Conservation (phyloP, 2,888 invertebrate species). For the Anagyrus pseudococci region DNA sequence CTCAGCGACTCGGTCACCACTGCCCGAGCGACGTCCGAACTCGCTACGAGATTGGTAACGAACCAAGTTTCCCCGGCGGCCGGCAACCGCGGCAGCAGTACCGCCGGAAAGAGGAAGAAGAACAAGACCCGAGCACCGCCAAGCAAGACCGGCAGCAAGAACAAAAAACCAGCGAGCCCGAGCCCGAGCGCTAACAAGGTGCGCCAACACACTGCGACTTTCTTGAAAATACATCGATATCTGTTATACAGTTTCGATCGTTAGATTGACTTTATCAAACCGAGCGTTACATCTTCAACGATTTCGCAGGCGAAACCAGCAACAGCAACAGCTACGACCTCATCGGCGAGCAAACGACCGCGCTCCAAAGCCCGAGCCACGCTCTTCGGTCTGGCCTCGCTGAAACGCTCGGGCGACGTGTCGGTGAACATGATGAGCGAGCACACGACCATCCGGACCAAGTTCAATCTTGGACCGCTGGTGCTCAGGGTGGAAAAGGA, state of each 20-base stretch:
- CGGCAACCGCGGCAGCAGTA: slow-evolving; percentile 23
- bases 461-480: slow-evolving; percentile 81
- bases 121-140: slow-evolving; percentile 36
- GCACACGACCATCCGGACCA: slow-evolving; percentile 83
- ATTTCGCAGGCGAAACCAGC: slow-evolving; percentile 14
- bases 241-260: no score
- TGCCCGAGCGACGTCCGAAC: background rate
- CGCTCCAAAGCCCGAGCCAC: slow-evolving; percentile 73
- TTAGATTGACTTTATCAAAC: no score
- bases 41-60: slow-evolving; percentile 29
- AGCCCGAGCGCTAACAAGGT: slow-evolving; percentile 18
- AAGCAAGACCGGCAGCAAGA: slow-evolving; percentile 24
- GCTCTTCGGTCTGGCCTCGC: slow-evolving; percentile 78
- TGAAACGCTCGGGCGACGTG: slow-evolving; percentile 82
- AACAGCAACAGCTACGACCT: slow-evolving; percentile 15
- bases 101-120: slow-evolving; percentile 38
- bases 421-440: slow-evolving; percentile 79
- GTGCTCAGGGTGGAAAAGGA: slow-evolving; percentile 81
- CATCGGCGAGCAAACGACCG: slow-evolving; percentile 4
- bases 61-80: slow-evolving; percentile 32
- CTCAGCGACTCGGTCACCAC: background rate
- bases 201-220: background rate
- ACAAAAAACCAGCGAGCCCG: slow-evolving; percentile 11
- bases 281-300: no score
- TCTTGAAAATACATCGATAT: background rate